Evolutionary conservation across 1,140 invertebrate genomes (phyloP).

Genomic region (Leucophenga varia): DNA sequence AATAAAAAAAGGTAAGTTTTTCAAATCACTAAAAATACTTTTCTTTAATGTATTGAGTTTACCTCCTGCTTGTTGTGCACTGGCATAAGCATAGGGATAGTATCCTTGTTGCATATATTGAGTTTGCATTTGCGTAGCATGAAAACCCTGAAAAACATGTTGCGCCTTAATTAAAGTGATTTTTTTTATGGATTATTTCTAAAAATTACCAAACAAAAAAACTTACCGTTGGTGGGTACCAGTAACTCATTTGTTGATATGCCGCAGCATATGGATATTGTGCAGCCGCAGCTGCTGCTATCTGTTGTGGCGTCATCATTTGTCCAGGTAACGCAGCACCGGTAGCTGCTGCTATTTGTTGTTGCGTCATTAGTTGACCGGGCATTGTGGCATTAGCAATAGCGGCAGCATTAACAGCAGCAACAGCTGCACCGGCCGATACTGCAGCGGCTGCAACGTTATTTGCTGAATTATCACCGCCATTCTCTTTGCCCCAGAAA

Average conservation of each 20-base stretch:
- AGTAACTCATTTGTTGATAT: constrained; percentile 78
- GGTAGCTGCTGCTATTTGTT: constrained; percentile 45
- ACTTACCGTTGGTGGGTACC: constrained; percentile 66
- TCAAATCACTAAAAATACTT: not conserved
- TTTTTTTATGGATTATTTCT: too few species aligned
- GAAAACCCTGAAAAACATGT: constrained; percentile 49
- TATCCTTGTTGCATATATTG: constrained; percentile 70
- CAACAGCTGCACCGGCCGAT: constrained; percentile 34
- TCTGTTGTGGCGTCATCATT: constrained; percentile 47
- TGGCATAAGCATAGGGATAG: constrained; percentile 58
- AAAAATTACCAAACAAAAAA: constrained; percentile 4
- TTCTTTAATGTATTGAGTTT: not conserved
- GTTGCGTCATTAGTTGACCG: constrained; percentile 47
- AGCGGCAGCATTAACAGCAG: constrained; percentile 42
- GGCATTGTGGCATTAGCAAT: constrained; percentile 42
- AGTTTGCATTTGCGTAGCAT: constrained; percentile 61
- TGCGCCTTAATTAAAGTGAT: constrained; percentile 7
- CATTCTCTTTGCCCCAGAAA: constrained; percentile 96
- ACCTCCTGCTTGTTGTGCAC: constrained; percentile 55
- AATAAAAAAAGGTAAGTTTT: constrained; percentile 20
- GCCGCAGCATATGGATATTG: constrained; percentile 64
- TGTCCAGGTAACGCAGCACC: constrained; percentile 45
- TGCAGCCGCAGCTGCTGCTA: constrained; percentile 56
- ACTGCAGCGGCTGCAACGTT: constrained; percentile 45
- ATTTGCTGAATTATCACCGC: constrained; percentile 48